Conservation (phyloP, 2,888 invertebrate genomes). For the Crocallis elinguaria region DNA sequence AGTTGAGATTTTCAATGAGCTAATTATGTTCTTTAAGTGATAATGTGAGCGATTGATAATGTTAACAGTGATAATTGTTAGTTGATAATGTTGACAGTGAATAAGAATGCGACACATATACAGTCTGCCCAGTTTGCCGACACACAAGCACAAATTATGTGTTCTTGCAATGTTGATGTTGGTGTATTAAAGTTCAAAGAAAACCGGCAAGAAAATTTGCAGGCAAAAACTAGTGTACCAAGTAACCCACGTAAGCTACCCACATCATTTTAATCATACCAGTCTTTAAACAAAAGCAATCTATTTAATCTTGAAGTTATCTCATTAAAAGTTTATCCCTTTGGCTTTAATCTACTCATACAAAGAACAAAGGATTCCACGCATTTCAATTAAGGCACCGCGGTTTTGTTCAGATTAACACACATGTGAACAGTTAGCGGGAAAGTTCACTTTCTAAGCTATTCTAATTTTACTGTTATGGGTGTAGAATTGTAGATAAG, state of each 20-base stretch:
- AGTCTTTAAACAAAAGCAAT: conserved; percentile 24
- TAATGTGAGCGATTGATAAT: too few relatives aligned
- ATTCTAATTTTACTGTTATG: too few relatives aligned
- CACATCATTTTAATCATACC: conserved; percentile 14
- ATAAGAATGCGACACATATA: too few relatives aligned
- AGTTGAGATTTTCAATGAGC: too few relatives aligned
- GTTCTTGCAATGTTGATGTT: too few relatives aligned
- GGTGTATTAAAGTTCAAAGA: too few relatives aligned
- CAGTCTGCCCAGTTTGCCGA: too few relatives aligned
- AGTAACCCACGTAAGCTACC: neutral
- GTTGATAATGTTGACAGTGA: too few relatives aligned
- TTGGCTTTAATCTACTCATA: conserved; percentile 49
- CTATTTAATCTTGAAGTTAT: conserved; percentile 35
- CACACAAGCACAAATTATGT: too few relatives aligned
- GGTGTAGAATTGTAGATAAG: too few relatives aligned
- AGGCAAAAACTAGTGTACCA: neutral
- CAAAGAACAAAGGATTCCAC: conserved; percentile 61
- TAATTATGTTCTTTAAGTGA: too few relatives aligned
- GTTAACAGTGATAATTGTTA: too few relatives aligned
- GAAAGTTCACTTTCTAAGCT: conserved; percentile 9
- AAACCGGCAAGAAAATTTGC: neutral
- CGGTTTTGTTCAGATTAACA: conserved; percentile 40
- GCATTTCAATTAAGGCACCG: conserved; percentile 61
- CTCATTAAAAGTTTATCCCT: conserved; percentile 42
- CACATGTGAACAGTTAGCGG: conserved; percentile 24